Percentiles rank a stretch among this genome's conserved stretches.
phyloP scores from a whole-genome alignment of 1,140 invertebrate genomes.

The Orchestia grillus region DNA sequence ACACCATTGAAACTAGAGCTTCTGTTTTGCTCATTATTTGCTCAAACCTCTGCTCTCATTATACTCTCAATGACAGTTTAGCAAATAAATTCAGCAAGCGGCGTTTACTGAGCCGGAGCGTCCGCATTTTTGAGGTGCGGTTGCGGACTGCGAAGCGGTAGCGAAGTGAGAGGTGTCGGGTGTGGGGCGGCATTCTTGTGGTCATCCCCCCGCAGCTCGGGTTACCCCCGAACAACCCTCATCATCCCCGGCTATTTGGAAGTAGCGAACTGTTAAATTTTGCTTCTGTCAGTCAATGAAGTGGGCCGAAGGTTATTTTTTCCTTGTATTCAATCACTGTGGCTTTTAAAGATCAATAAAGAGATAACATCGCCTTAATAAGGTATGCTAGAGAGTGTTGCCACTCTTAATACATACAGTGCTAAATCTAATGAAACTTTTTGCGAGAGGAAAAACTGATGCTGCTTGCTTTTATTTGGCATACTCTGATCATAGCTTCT shows the following conservation, averaged over 20 bases:
- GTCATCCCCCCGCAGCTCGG: neutral
- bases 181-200: conserved; percentile 21
- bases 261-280: conserved; percentile 40
- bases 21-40: neutral
- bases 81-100: neutral
- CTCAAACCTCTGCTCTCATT: neutral
- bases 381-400: neutral
- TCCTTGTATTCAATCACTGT: neutral
- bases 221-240: conserved; percentile 14
- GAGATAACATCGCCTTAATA: neutral
- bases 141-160: neutral
- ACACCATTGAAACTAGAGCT: neutral
- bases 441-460: neutral
- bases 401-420: neutral
- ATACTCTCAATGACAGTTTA: neutral
- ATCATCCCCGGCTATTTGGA: neutral
- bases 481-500: neutral
- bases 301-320: neutral
- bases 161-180: neutral
- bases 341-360: conserved; percentile 2
- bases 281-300: conserved; percentile 12
- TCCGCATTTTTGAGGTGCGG: neutral
- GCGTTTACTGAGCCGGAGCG: neutral
- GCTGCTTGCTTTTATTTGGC: neutral
- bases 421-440: neutral